These are phyloP conservation scores for Falco punctatus DNA, from an alignment of 2,113 vertebrate species.

Conservation along the genomic window DNA sequence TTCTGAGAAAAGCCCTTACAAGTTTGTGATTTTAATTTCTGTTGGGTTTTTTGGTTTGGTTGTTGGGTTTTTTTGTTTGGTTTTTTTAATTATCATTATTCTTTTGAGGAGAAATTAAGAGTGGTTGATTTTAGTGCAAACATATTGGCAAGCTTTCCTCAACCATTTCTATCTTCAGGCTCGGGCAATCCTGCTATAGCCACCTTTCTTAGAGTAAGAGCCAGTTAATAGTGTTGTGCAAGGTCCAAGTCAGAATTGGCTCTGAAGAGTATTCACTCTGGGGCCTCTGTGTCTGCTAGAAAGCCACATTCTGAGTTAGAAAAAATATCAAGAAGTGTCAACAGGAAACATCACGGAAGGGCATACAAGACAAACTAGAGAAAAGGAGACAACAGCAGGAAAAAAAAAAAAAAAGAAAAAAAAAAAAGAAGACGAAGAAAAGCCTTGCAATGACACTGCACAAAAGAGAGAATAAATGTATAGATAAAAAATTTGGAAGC, in stretches of 20 bases:
- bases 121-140: conserved; percentile 26
- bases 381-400: conserved; percentile 47
- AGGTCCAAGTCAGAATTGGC: conserved; percentile 73
- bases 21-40: conserved; percentile 29
- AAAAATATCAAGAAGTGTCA: conserved; percentile 74
- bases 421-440: background rate
- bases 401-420: background rate
- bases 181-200: conserved; percentile 62
- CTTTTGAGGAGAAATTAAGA: conserved; percentile 60
- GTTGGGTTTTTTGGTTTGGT: background rate
- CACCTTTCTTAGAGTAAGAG: conserved; percentile 74
- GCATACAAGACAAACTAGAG: conserved; percentile 71
- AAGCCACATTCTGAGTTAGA: conserved; percentile 77
- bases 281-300: conserved; percentile 80
- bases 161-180: conserved; percentile 47
- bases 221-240: conserved; percentile 67
- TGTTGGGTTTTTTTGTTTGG: no score
- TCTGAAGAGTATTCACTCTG: conserved; percentile 75
- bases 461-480: conserved; percentile 4
- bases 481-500: conserved; percentile 26
- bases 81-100: background rate
- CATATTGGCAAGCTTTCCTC: conserved; percentile 55
- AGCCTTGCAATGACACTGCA: conserved; percentile 1
- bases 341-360: conserved; percentile 75
- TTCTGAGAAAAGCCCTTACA: conserved; percentile 33